Evolutionary conservation across 2,797 vertebrate species (phyloP), one percentile per base, ranked within the genome.

Genomic region (Halcyon chelicuti): DNA sequence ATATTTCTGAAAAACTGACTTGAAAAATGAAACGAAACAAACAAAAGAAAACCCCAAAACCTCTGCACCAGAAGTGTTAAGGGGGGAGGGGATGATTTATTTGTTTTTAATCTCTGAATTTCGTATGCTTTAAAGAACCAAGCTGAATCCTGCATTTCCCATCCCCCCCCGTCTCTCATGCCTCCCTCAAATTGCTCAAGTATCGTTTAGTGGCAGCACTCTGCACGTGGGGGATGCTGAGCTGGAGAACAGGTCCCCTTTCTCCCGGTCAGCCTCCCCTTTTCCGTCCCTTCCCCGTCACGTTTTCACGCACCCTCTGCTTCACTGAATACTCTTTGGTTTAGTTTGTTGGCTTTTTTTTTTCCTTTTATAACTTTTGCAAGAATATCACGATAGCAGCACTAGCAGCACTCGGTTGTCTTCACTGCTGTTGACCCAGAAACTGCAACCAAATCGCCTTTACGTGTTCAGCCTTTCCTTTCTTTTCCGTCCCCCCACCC

Each of bases 271-370:
- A 65, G 44, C 74, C 63, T 92, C 90, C 87, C 58, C 63, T 28
- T 35, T n/a, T n/a, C 94, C 93, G 33, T 70, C 94, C 94, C 37
- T 74, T 68, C 71, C 90, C 91, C 80, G 3, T 1, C 6, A 62
- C 1, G 3, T 94, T 95, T 92, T 60, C 84, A 17, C 31, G 94
- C 94, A 49, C 94, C 82, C 92, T 83, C 91, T 35, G 18, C 95
- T 88, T 90, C 97, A 98, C 96, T 96, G 96, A 99, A 99, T 98
- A 98, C 99, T 99, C 99, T 99, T 99, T 99, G 99, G 99, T 98
- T 98, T 99, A 94, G 97, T 97, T 93, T 82, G 40, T 21, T 62
- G 60, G 37, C 37, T 39, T 39, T 39, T 39, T 39, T 39, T 39
- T 39, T 29, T 40, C 9, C 28, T 39, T 61, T 96, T 89, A 97